phyloP scores from a whole-genome alignment of 2,888 invertebrate genomes.

The Erebia palarica region DNA sequence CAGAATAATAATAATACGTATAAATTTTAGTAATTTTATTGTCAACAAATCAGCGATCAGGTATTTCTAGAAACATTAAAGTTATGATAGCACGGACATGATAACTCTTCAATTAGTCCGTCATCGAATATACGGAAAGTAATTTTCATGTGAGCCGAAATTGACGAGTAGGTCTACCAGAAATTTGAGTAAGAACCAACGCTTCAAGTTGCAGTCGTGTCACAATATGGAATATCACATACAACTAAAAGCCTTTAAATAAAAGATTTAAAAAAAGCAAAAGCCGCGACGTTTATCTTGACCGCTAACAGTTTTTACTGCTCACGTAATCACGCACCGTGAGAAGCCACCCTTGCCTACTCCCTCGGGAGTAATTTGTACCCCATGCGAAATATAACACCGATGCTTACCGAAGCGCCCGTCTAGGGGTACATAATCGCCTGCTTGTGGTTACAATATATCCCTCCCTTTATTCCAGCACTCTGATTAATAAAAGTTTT shows the following conservation, averaged over 20 bases:
- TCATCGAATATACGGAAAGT: not conserved
- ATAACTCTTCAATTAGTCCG: not conserved
- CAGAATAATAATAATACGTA: too few relatives aligned
- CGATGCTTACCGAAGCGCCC: conserved; percentile 41
- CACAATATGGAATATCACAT: too few relatives aligned
- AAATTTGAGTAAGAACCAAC: too few relatives aligned
- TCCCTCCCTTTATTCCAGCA: conserved; percentile 39
- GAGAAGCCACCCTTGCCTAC: conserved; percentile 30
- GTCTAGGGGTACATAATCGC: conserved; percentile 33
- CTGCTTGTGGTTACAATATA: conserved; percentile 41
- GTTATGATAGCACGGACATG: not conserved
- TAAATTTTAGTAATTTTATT: too few relatives aligned
- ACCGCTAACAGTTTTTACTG: not conserved
- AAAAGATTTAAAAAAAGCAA: too few relatives aligned
- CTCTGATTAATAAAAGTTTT: conserved; percentile 27
- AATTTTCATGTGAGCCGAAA: not conserved
- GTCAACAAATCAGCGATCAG: not conserved
- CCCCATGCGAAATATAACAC: conserved; percentile 65
- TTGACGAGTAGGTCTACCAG: not conserved
- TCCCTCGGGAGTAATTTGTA: conserved; percentile 67
- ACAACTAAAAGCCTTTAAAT: too few relatives aligned
- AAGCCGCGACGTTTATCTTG: too few relatives aligned
- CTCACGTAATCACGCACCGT: conserved; percentile 26
- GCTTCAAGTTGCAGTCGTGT: too few relatives aligned
- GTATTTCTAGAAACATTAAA: not conserved